phyloP scores from a whole-genome alignment of 2,113 vertebrate species.

The Brachypteracias leptosomus region DNA sequence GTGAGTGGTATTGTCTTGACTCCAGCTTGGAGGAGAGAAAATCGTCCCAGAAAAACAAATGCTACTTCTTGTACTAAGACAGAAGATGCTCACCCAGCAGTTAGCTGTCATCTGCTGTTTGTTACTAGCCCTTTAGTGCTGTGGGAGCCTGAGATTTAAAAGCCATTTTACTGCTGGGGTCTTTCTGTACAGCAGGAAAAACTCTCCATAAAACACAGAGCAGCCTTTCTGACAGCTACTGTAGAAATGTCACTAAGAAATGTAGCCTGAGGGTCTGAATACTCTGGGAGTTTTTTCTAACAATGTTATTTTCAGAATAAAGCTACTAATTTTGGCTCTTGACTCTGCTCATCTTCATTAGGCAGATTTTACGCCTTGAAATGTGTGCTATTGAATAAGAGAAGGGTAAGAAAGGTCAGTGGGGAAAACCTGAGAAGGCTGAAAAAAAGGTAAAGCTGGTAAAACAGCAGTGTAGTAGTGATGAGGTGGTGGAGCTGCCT shows the following conservation, averaged over 20 bases:
- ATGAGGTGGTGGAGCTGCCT: background rate
- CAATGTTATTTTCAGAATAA: background rate
- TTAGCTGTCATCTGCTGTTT: background rate
- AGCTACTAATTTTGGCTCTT: background rate
- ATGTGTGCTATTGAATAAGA: background rate
- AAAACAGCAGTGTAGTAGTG: background rate
- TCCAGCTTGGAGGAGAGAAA: background rate
- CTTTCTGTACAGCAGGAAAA: background rate
- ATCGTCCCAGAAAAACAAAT: background rate
- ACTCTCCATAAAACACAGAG: background rate
- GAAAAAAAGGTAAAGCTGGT: background rate
- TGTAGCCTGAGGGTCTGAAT: background rate
- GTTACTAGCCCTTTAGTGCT: background rate
- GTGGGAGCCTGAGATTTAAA: background rate
- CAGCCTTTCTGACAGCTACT: background rate
- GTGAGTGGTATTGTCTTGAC: background rate
- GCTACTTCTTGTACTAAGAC: background rate
- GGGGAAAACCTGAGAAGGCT: background rate
- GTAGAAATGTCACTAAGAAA: background rate
- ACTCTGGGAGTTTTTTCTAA: background rate
- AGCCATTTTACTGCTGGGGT: background rate
- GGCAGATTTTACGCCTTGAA: background rate
- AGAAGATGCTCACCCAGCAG: background rate
- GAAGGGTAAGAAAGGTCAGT: background rate
- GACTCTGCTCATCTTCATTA: background rate